phyloP scores from a whole-genome alignment of 2,888 invertebrate species.

The Ditula angustiorana region DNA sequence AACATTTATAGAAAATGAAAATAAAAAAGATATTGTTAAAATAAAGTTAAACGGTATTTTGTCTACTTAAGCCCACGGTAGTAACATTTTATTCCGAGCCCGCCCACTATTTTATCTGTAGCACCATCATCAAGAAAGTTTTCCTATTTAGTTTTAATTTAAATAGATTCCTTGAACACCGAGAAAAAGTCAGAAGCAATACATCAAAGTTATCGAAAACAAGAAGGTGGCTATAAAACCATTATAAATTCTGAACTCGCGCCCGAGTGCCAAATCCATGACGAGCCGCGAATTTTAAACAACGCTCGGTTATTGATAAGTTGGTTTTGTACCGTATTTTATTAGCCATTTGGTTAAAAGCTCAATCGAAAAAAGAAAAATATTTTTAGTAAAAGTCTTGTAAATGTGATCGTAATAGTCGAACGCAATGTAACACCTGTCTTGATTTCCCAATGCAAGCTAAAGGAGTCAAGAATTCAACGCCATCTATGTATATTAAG shows the following conservation, averaged over 20 bases:
- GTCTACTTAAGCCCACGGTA: no score
- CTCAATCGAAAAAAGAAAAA: slow-evolving; percentile 8
- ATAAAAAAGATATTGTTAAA: not conserved
- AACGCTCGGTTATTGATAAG: slow-evolving; percentile 71
- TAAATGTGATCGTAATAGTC: not conserved
- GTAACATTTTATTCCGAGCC: not conserved
- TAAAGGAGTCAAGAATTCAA: slow-evolving; percentile 1
- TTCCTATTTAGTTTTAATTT: not conserved
- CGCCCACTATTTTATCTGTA: not conserved
- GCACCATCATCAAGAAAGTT: not conserved
- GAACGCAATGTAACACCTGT: not conserved
- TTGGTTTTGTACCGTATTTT: slow-evolving; percentile 63
- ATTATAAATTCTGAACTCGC: slow-evolving; percentile 74
- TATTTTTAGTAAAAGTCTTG: not conserved
- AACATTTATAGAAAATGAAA: no score
- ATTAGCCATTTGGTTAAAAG: slow-evolving; percentile 59
- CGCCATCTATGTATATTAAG: not conserved
- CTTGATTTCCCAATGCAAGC: not conserved
- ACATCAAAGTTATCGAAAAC: slow-evolving; percentile 58
- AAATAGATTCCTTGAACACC: not conserved
- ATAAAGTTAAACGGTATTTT: no score
- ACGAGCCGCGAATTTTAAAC: slow-evolving; percentile 76
- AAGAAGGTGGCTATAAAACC: slow-evolving; percentile 64
- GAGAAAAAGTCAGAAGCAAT: slow-evolving; percentile 44
- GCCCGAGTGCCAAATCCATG: slow-evolving; percentile 75